These are phyloP conservation scores for Ips typographus DNA, from an alignment of 1,140 invertebrate species.

Conservation along the genomic window DNA sequence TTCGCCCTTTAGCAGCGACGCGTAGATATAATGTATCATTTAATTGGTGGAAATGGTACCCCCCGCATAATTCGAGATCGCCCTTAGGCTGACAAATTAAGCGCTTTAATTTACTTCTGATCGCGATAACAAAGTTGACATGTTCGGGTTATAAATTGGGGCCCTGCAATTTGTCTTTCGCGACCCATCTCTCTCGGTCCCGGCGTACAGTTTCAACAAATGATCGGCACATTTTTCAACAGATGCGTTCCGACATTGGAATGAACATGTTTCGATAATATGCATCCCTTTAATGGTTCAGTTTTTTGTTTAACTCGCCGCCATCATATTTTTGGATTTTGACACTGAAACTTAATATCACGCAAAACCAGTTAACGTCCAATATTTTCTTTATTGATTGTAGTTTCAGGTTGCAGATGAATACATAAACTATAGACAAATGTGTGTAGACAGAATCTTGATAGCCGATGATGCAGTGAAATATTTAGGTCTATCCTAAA, in stretches of 20 bases:
- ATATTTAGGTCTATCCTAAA: too few species aligned
- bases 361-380: too few species aligned
- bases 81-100: slow-evolving; percentile 46
- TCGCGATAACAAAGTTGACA: slow-evolving; percentile 43
- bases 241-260: background rate
- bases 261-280: slow-evolving; percentile 1
- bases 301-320: too few species aligned
- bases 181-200: slow-evolving; percentile 28
- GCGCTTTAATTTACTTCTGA: slow-evolving; percentile 46
- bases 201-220: slow-evolving; percentile 21
- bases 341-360: too few species aligned
- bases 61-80: slow-evolving; percentile 39
- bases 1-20: background rate
- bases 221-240: slow-evolving; percentile 20
- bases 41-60: slow-evolving; percentile 36
- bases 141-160: slow-evolving; percentile 38
- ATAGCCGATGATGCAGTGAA: too few species aligned
- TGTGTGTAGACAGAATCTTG: too few species aligned
- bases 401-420: too few species aligned
- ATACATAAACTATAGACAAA: too few species aligned
- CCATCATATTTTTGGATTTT: too few species aligned
- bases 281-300: background rate
- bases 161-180: slow-evolving; percentile 36
- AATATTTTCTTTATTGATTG: too few species aligned
- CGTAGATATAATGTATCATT: slow-evolving; percentile 39